Evolutionary conservation across 2,888 invertebrate genomes (phyloP).

Genomic region (Magallana nippona): DNA sequence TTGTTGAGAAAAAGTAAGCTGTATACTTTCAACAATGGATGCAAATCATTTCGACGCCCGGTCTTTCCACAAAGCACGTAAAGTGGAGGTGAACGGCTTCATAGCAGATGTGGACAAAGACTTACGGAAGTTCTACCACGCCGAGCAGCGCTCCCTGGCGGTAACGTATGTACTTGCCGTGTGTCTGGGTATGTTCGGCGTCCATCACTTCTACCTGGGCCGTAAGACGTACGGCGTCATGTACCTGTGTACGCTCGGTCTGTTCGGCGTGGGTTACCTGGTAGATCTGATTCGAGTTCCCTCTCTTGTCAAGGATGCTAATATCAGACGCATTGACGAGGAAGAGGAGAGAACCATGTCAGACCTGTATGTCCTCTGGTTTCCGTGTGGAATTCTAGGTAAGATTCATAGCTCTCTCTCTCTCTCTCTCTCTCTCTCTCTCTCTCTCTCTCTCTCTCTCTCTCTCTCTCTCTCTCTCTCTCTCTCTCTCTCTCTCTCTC

Average conservation of each 20-base stretch:
- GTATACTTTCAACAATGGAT: neutral
- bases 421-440: neutral
- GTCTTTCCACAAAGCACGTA: slow-evolving; percentile 10
- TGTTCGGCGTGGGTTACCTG: slow-evolving; percentile 56
- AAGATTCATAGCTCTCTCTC: neutral
- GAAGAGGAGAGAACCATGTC: slow-evolving; percentile 18
- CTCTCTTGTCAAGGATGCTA: slow-evolving; percentile 50
- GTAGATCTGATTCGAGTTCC: slow-evolving; percentile 53
- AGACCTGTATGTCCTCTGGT: slow-evolving; percentile 46
- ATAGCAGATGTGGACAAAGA: slow-evolving; percentile 44
- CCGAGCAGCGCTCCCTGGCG: slow-evolving; percentile 31
- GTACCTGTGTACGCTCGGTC: slow-evolving; percentile 54
- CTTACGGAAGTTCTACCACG: slow-evolving; percentile 32
- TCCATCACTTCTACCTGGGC: slow-evolving; percentile 55
- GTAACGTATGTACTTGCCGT: slow-evolving; percentile 41
- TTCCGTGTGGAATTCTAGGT: slow-evolving; percentile 47
- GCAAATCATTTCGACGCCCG: neutral
- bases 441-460: neutral
- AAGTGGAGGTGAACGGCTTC: slow-evolving; percentile 33
- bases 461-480: neutral
- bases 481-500: neutral
- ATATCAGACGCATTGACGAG: slow-evolving; percentile 35
- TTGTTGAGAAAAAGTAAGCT: too few species aligned
- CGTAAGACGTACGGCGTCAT: slow-evolving; percentile 51
- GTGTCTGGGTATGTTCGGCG: slow-evolving; percentile 51